Evolutionary conservation across 2,797 vertebrate species (phyloP).

Genomic region (Poecile montanus): DNA sequence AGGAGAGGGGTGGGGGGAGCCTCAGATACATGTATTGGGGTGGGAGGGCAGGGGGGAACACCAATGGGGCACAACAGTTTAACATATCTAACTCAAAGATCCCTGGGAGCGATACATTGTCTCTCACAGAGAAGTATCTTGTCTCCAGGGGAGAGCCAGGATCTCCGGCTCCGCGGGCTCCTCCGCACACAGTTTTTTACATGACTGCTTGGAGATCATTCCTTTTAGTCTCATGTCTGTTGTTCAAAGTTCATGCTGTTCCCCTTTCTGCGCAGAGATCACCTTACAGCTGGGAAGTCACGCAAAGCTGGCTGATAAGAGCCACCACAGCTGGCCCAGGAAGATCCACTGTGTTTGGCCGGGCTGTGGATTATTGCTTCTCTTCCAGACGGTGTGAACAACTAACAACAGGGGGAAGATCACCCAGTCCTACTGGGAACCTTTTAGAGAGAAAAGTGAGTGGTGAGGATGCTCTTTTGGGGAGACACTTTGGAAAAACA

Average conservation of each 20-base stretch:
- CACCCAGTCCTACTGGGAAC: neutral
- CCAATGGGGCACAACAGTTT: too few species aligned
- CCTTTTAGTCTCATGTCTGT: neutral
- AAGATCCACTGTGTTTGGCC: neutral
- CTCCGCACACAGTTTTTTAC: too few species aligned
- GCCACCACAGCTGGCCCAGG: neutral
- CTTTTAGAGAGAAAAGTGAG: neutral
- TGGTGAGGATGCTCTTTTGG: neutral
- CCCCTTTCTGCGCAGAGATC: neutral
- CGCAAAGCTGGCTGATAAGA: neutral
- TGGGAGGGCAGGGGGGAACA: too few species aligned
- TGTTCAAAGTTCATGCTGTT: rapidly evolving
- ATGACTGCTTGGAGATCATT: neutral
- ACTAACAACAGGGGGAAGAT: rapidly evolving
- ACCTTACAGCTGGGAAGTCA: neutral
- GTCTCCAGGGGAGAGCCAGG: too few species aligned
- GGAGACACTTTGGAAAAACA: neutral
- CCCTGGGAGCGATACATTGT: too few species aligned
- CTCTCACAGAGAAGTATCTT: too few species aligned
- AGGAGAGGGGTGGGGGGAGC: too few species aligned
- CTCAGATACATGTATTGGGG: too few species aligned
- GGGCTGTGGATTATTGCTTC: neutral
- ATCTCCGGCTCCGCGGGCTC: too few species aligned
- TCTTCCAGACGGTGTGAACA: neutral
- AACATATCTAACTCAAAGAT: too few species aligned